Percentiles rank a stretch among this genome's conserved stretches.
Conservation (phyloP, 2,797 vertebrate species). For the Myotis pilosus region DNA sequence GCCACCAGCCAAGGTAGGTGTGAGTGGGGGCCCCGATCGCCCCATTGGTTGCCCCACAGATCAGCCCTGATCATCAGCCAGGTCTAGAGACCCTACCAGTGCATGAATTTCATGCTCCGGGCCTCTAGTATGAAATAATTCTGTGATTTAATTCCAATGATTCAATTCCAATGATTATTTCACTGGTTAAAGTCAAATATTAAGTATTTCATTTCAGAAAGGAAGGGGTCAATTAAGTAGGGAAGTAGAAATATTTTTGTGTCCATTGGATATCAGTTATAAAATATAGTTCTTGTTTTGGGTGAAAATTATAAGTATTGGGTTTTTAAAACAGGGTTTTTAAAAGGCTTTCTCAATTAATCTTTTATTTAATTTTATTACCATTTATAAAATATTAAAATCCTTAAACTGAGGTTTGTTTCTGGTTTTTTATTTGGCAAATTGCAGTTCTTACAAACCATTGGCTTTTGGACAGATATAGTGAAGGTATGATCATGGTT, state of each 20-base stretch:
- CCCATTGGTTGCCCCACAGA: no score
- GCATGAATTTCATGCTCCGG: no score
- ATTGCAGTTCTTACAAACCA: not conserved
- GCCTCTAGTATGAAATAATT: constrained; percentile 23
- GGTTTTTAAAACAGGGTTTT: constrained; percentile 20
- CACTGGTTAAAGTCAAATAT: not conserved
- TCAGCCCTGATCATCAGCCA: no score
- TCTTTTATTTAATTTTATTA: constrained; percentile 36
- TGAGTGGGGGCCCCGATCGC: no score
- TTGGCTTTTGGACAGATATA: not conserved
- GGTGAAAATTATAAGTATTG: constrained; percentile 15
- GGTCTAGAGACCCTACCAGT: no score
- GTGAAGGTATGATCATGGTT: not conserved
- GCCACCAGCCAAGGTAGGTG: no score
- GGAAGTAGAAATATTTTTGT: not conserved
- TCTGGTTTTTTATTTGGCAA: not conserved
- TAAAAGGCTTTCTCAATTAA: constrained; percentile 10
- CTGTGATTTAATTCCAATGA: not conserved
- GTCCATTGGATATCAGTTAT: constrained; percentile 33
- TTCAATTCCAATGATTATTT: constrained; percentile 22
- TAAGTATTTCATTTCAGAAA: constrained; percentile 47
- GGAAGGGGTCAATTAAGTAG: not conserved
- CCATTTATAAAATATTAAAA: not conserved
- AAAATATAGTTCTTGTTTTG: constrained; percentile 31
- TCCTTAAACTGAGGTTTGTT: not conserved